Base-by-base conservation (phyloP, 2,888 invertebrate genomes). In the Hirtodrosophila duncani region DNA sequence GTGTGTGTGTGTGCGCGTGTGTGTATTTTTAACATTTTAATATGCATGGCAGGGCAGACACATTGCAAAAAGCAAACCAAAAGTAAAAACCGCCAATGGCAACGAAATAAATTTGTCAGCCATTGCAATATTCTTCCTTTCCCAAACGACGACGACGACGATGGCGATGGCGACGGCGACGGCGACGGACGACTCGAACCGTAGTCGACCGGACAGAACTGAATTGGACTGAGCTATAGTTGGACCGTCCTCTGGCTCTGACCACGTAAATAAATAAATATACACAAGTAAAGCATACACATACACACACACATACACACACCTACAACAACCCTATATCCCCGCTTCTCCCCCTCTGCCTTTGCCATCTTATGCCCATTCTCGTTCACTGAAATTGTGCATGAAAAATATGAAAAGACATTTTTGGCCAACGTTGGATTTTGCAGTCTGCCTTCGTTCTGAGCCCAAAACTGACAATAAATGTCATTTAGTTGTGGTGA, bases 31-130 rank as follows among this genome's bases (percentile, higher is more conserved):
- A 49, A 64, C 59, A 71, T 75, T 74, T 74, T 75, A 74, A 79
- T 74, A 74, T 74, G 67, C 80, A 79, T 74, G 72, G 77, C 80
- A 70, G 58, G 61, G 50, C 49, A 55, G 72, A 71, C 77, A 79
- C 65, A 75, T 79, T 60, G 65, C 50, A 71, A 60, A 61, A 75
- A 46, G 20, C 39, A 33, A 50, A 27, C 16, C 37, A 11, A 34
- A 48, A 41, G 39, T 17, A 45, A 63, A 56, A 62, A 63, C 55
- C 55, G 71, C 67, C 71, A 63, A 46, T 59, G 60, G 63, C 75
- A 59, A 58, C 63, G 67, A 74, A 75, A 74, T 72, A 79, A 71
- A 74, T 74, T 79, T 71, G 71, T 74, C 77, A 79, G 67, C 77
- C 80, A 72, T 79, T 79, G 79, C 79, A 71, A 71, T 78, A 71